phyloP scores from a whole-genome alignment of 2,888 invertebrate species.

The Lithophane leautieri region DNA sequence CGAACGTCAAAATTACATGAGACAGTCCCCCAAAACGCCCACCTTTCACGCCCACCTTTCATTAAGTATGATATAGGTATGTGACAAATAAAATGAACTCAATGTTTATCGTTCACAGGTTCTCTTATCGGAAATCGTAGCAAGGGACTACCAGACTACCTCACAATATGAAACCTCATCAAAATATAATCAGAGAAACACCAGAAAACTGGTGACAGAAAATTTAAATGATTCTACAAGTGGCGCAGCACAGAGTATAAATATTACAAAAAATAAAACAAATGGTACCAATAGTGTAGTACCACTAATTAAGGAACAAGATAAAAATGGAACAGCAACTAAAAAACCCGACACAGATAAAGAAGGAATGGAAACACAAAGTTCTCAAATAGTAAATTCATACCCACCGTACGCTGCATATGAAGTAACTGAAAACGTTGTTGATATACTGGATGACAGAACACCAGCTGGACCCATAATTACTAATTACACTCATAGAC shows the following conservation, averaged over 20 bases:
- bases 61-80: background rate
- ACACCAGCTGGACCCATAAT: slow-evolving; percentile 70
- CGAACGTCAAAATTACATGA: no score
- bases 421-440: slow-evolving; percentile 80
- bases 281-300: background rate
- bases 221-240: slow-evolving; percentile 1
- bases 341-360: slow-evolving; percentile 18
- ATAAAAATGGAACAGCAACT: slow-evolving; percentile 29
- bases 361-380: slow-evolving; percentile 38
- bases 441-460: slow-evolving; percentile 78
- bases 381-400: slow-evolving; percentile 36
- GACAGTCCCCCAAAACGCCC: no score
- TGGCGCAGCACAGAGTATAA: background rate
- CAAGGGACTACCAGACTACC: background rate
- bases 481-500: slow-evolving; percentile 66
- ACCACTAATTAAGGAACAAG: background rate
- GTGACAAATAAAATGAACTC: background rate
- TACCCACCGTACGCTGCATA: slow-evolving; percentile 64
- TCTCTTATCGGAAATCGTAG: slow-evolving; percentile 37
- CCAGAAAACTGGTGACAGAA: slow-evolving; percentile 28
- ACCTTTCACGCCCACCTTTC: no score
- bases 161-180: background rate
- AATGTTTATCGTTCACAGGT: slow-evolving; percentile 35
- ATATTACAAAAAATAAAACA: background rate
- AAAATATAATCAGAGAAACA: background rate